Evolutionary conservation across 2,888 invertebrate species (phyloP), one percentile per base, ranked within the genome.

Genomic region (Margaritifera margaritifera): DNA sequence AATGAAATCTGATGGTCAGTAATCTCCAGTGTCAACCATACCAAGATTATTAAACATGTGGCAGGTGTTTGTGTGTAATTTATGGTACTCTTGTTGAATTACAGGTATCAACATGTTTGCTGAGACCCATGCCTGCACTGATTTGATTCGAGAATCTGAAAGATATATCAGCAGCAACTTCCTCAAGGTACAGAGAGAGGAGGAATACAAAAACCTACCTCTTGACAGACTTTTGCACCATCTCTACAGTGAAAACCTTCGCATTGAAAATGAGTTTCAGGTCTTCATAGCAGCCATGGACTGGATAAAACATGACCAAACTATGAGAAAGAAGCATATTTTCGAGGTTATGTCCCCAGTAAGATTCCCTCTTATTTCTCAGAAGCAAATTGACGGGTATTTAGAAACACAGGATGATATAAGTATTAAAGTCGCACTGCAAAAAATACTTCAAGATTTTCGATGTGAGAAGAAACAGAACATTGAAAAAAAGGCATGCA

Each of bases 181-280:
- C 92, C 94, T 95, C 83, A 92, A 93, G 90, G 94, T 96, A 60
- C 92, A 92, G 60, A 90, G 92, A 83, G 95, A 95, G 89, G 96
- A 96, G 86, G 97, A 97, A 90, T 94, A 96, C 86, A 91, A 94
- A 75, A 95, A 95, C 82, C 91, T 96, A 74, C 95, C 96, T 31
- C 93, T 95, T 86, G 93, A 94, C 79, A 92, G 94, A 85, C 91
- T 97, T 64, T 92, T 94, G 71, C 93, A 93, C 80, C 92, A 97
- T 80, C 91, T 97, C 65, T 93, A 94, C 80, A 96, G 96, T 73
- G 97, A 97, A 91, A 92, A 94, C 88, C 92, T 97, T 67, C 94
- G 94, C 87, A 95, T 97, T 66, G 96, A 96, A 87, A 94, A 94
- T 77, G 97, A 97, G 91, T 94, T 94, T 86, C 95, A 97, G 93